phyloP scores from a whole-genome alignment of 2,888 invertebrate species.

The Sarcophaga rosellei region DNA sequence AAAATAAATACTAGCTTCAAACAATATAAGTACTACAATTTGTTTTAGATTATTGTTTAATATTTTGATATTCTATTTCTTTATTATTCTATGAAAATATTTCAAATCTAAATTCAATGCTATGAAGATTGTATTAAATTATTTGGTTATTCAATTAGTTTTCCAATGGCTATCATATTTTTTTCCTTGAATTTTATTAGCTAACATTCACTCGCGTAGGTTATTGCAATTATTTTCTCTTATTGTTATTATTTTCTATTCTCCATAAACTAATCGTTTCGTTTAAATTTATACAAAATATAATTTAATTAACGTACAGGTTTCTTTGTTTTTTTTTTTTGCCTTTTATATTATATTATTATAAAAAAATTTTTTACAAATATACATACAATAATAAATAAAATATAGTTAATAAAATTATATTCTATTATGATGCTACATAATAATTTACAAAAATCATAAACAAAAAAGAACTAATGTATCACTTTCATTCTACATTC shows the following conservation, averaged over 20 bases:
- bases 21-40: neutral
- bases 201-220: slow-evolving; percentile 19
- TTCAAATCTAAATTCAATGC: neutral
- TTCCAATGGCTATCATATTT: neutral
- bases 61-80: slow-evolving; percentile 37
- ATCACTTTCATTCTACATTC: slow-evolving; percentile 32
- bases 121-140: neutral
- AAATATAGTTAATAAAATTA: slow-evolving; percentile 64
- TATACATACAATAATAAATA: slow-evolving; percentile 9
- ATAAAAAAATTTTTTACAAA: slow-evolving; percentile 33
- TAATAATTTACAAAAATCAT: slow-evolving; percentile 40
- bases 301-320: slow-evolving; percentile 2
- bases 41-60: slow-evolving; percentile 30
- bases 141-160: neutral
- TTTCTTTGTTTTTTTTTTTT: slow-evolving; percentile 26
- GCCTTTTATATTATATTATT: slow-evolving; percentile 26
- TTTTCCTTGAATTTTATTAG: neutral
- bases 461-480: neutral
- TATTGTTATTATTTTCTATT: slow-evolving; percentile 26
- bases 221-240: slow-evolving; percentile 47
- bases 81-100: neutral
- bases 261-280: neutral
- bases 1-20: slow-evolving; percentile 26
- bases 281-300: slow-evolving; percentile 12
- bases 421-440: slow-evolving; percentile 62